These are phyloP conservation scores for Passer domesticus DNA, from an alignment of 2,113 vertebrate species.

Conservation along the genomic window DNA sequence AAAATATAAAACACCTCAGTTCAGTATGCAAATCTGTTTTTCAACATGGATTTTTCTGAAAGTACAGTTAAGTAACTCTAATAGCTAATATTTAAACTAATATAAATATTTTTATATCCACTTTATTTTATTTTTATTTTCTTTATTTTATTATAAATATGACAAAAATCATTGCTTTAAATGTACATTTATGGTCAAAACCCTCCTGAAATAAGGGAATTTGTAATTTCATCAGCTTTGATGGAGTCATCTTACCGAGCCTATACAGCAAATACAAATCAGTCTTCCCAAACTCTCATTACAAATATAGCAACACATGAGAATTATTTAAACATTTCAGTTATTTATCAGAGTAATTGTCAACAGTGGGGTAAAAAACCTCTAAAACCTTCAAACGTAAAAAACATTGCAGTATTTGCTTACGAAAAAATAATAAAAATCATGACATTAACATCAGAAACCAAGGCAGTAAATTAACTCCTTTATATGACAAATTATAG, in stretches of 20 bases:
- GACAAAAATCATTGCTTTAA: neutral
- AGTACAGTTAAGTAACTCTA: neutral
- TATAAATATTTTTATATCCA: neutral
- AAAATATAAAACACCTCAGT: neutral
- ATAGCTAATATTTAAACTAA: neutral
- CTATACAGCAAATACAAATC: neutral
- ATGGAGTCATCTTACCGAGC: neutral
- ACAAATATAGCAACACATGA: neutral
- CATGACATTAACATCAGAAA: neutral
- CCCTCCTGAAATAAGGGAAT: neutral
- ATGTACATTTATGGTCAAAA: neutral
- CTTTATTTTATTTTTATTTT: neutral
- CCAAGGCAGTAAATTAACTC: neutral
- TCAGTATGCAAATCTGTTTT: neutral
- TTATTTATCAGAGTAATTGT: neutral
- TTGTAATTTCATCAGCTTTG: neutral
- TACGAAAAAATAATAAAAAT: neutral
- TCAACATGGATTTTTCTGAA: neutral
- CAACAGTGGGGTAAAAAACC: neutral
- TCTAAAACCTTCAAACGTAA: neutral
- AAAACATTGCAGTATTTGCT: neutral
- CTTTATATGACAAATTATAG: neutral
- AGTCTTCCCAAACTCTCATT: neutral
- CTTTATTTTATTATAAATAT: neutral
- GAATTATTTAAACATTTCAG: neutral